phyloP scores from a whole-genome alignment of 2,113 vertebrate genomes.

The Phaethornis superciliosus region DNA sequence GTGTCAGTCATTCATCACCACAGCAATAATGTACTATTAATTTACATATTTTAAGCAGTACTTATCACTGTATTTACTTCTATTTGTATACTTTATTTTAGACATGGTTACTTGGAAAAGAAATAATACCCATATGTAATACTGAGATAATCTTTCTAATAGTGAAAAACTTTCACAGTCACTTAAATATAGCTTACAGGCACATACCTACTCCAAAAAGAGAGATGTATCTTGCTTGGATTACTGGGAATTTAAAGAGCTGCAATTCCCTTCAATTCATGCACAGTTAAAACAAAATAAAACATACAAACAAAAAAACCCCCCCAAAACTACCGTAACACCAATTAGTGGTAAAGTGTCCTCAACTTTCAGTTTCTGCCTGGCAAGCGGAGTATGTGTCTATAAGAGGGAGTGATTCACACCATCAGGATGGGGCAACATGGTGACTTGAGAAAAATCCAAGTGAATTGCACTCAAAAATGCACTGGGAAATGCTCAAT shows the following conservation, averaged over 20 bases:
- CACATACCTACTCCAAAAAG: background rate
- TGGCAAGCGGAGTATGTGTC: background rate
- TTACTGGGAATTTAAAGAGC: background rate
- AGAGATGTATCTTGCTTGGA: background rate
- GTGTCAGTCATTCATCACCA: too few species aligned
- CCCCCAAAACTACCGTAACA: background rate
- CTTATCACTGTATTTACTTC: background rate
- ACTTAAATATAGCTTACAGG: background rate
- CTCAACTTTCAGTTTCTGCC: background rate
- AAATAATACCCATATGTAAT: background rate
- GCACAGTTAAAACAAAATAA: background rate
- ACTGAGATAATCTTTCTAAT: background rate
- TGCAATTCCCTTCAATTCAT: background rate
- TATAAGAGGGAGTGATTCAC: background rate
- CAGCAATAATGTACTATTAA: background rate
- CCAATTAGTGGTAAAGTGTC: background rate
- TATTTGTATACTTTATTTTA: background rate
- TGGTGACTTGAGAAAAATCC: background rate
- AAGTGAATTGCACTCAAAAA: background rate
- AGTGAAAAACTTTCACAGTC: background rate
- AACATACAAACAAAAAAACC: too few species aligned
- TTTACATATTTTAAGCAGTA: background rate
- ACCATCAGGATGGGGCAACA: background rate
- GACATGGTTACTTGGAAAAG: background rate
- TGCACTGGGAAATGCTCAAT: background rate